Conservation (phyloP, 2,113 vertebrate species). For the Platichthys flesus region DNA sequence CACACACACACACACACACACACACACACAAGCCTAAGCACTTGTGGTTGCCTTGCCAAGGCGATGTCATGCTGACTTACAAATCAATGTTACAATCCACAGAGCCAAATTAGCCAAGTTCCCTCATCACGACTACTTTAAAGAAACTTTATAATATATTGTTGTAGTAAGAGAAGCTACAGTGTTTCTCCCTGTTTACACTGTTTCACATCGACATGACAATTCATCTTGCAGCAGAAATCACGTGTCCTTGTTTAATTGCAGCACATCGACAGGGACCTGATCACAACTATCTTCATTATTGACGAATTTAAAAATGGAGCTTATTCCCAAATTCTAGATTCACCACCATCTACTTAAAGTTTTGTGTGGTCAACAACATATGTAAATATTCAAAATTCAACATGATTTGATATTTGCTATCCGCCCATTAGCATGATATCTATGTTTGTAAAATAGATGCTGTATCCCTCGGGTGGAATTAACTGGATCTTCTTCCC, state of each 20-base stretch:
- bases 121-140: neutral
- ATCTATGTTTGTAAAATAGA: neutral
- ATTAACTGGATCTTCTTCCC: slow-evolving; percentile 12
- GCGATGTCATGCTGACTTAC: slow-evolving; percentile 38
- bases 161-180: neutral
- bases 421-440: neutral
- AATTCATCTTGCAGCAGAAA: no score
- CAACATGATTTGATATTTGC: neutral
- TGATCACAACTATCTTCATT: no score
- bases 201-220: no score
- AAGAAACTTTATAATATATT: neutral
- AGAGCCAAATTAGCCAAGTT: neutral
- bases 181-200: neutral
- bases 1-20: slow-evolving; percentile 5
- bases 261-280: no score
- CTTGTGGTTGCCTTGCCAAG: slow-evolving; percentile 23
- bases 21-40: slow-evolving; percentile 13
- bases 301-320: no score
- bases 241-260: no score
- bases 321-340: no score
- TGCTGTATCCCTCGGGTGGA: neutral
- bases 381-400: no score
- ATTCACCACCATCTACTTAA: no score
- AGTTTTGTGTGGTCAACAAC: no score
- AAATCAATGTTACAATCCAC: slow-evolving; percentile 2